Conservation (phyloP, 1,140 invertebrate genomes). For the Drosophila tropicalis region DNA sequence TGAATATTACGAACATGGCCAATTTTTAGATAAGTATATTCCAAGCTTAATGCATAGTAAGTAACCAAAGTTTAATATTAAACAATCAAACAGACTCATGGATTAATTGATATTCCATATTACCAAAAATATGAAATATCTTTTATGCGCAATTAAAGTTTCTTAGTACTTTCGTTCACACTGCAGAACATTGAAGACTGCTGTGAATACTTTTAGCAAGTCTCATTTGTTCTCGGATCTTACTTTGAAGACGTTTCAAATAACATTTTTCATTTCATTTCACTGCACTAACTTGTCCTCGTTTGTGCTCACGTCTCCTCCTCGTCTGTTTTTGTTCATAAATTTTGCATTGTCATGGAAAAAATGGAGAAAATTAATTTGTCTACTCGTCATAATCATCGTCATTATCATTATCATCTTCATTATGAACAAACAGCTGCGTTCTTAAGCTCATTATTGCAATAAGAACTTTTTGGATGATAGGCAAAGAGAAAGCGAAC, state of each 20-base stretch:
- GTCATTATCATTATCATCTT: constrained; percentile 3
- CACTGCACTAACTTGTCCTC: constrained; percentile 17
- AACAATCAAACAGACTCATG: no score
- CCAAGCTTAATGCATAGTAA: no score
- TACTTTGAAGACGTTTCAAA: constrained; percentile 39
- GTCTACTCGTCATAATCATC: constrained; percentile 34
- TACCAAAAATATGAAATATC: no score
- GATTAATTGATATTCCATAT: no score
- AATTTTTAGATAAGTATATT: not conserved
- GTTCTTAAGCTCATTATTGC: constrained; percentile 10
- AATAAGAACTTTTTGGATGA: not conserved
- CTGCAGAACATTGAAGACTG: not conserved
- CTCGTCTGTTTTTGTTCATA: constrained; percentile 35
- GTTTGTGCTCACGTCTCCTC: not conserved
- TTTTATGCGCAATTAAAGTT: not conserved
- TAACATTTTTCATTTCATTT: constrained; percentile 39
- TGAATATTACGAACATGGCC: not conserved
- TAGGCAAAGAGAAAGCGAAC: not conserved
- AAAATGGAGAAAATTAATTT: constrained; percentile 62
- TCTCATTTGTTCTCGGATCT: constrained; percentile 51
- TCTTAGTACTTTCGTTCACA: no score
- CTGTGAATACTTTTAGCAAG: not conserved
- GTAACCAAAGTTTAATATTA: no score
- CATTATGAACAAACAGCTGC: constrained; percentile 19
- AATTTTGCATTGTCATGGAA: constrained; percentile 61